Evolutionary conservation across 1,140 invertebrate species (phyloP).

Genomic region (Camponotus floridanus): DNA sequence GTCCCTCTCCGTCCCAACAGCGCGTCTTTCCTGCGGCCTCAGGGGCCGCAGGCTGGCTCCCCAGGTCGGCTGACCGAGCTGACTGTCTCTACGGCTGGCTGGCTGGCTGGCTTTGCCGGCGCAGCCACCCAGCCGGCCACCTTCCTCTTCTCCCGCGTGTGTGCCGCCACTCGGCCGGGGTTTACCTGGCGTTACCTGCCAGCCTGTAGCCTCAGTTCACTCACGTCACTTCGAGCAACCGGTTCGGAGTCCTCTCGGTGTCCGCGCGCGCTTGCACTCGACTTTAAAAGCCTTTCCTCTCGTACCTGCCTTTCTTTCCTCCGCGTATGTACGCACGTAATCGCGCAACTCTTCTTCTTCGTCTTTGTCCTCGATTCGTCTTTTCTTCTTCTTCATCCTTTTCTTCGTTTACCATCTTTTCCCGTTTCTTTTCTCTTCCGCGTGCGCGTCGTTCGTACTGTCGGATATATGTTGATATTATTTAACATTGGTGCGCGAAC

Average conservation of each 20-base stretch:
- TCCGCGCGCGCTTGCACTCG: slow-evolving; percentile 58
- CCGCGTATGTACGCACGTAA: slow-evolving; percentile 47
- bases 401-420: background rate
- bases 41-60: slow-evolving; percentile 76
- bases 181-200: slow-evolving; percentile 86
- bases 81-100: slow-evolving; percentile 75
- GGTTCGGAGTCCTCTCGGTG: slow-evolving; percentile 80
- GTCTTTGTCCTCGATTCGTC: slow-evolving; percentile 20
- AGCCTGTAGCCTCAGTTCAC: slow-evolving; percentile 84
- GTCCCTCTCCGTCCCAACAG: slow-evolving; percentile 33
- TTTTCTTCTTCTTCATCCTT: slow-evolving; percentile 46
- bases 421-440: background rate
- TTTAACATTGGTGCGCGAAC: slow-evolving; percentile 42
- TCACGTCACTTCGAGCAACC: slow-evolving; percentile 86
- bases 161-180: slow-evolving; percentile 71
- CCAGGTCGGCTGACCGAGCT: slow-evolving; percentile 73
- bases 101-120: slow-evolving; percentile 68
- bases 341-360: slow-evolving; percentile 49
- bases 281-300: slow-evolving; percentile 72
- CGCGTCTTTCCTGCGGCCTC: slow-evolving; percentile 71
- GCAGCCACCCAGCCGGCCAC: slow-evolving; percentile 69
- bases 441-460: slow-evolving; percentile 52
- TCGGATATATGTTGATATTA: slow-evolving; percentile 6
- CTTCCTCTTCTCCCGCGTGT: slow-evolving; percentile 70
- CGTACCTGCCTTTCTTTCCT: slow-evolving; percentile 36